Percentiles rank a stretch among this genome's conserved stretches.
These are phyloP conservation scores for Chroicocephalus ridibundus DNA, from an alignment of 2,113 vertebrate species.

Conservation along the genomic window DNA sequence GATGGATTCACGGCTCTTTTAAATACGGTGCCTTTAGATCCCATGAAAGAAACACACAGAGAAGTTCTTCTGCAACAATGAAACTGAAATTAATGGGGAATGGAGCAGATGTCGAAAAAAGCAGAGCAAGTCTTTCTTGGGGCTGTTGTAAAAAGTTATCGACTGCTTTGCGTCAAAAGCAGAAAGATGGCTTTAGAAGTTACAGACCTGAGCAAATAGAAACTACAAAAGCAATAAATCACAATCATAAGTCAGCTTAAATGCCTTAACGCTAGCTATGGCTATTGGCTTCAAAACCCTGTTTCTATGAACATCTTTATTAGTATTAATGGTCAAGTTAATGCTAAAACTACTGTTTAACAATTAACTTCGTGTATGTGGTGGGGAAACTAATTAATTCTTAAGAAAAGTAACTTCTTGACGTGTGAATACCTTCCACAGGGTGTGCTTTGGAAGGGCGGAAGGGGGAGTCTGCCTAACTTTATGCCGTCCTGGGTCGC, in stretches of 20 bases:
- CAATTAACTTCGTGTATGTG: conserved; percentile 63
- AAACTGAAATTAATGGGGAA: conserved; percentile 61
- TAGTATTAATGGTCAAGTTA: conserved; percentile 69
- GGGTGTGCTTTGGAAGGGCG: neutral
- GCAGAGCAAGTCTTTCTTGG: conserved; percentile 15
- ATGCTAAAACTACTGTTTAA: conserved; percentile 75
- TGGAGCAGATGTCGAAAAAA: conserved; percentile 40
- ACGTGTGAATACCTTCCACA: conserved; percentile 36
- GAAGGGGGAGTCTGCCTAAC: neutral
- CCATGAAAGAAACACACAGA: neutral
- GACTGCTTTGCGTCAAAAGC: conserved; percentile 58
- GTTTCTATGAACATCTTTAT: conserved; percentile 57
- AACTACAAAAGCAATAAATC: conserved; percentile 82
- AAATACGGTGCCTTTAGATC: neutral
- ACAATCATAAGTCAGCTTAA: conserved; percentile 76
- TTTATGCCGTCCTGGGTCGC: neutral
- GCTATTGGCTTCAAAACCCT: conserved; percentile 40
- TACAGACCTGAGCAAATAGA: conserved; percentile 61
- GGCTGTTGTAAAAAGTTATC: conserved; percentile 57
- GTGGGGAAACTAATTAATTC: conserved; percentile 39
- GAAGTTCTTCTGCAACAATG: conserved; percentile 40
- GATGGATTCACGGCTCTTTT: neutral
- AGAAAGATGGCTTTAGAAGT: conserved; percentile 69
- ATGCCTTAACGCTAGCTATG: conserved; percentile 64
- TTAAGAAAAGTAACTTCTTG: conserved; percentile 62